phyloP scores from a whole-genome alignment of 1,140 invertebrate species.

The Calliopsis andreniformis region DNA sequence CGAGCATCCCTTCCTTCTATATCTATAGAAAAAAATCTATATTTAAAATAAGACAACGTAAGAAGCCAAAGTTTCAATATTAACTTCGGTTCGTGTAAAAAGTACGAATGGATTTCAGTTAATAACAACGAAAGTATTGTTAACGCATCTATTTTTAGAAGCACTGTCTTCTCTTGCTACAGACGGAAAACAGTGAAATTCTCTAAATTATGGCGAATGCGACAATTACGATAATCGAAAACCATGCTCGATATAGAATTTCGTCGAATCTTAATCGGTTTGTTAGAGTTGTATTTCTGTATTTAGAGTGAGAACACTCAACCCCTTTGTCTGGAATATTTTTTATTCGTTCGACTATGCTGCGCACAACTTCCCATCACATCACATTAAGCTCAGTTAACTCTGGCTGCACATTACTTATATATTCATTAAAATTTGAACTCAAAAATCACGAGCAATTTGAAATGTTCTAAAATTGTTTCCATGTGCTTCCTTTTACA shows the following conservation, averaged over 20 bases:
- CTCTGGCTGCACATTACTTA: too few relatives aligned
- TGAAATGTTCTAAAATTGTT: too few relatives aligned
- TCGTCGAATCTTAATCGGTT: not conserved
- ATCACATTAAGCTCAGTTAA: too few relatives aligned
- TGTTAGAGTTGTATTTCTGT: not conserved
- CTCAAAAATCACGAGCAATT: too few relatives aligned
- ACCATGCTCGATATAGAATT: constrained; percentile 24
- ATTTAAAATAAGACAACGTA: not conserved
- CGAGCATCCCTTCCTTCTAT: not conserved
- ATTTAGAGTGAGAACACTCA: not conserved
- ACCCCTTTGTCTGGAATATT: constrained; percentile 10
- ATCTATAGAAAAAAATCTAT: not conserved
- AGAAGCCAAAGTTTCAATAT: not conserved
- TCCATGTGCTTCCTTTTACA: too few relatives aligned
- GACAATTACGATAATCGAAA: constrained; percentile 48
- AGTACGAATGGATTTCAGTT: not conserved
- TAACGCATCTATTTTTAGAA: too few relatives aligned
- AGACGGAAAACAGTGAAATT: too few relatives aligned
- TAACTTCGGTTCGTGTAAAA: not conserved
- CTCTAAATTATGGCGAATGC: constrained; percentile 6
- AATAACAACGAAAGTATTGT: too few relatives aligned
- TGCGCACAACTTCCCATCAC: constrained; percentile 32
- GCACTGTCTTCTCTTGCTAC: too few relatives aligned
- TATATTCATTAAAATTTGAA: too few relatives aligned
- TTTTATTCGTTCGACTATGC: constrained; percentile 11